Base-by-base conservation (phyloP, 2,888 invertebrate genomes). In the Thecophora atra region DNA sequence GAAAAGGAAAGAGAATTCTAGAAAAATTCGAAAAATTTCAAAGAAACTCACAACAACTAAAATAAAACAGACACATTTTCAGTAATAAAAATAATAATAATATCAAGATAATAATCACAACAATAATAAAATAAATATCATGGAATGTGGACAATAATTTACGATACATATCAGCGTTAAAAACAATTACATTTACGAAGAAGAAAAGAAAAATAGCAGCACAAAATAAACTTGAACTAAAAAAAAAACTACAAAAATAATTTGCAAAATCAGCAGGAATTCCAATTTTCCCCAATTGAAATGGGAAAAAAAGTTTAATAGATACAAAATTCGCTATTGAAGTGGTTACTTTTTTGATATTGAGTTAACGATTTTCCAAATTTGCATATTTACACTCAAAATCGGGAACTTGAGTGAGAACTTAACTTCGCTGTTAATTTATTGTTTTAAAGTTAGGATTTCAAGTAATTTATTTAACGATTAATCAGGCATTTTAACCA, bases 251-350 rank as follows among this genome's bases (percentile, higher is more conserved):
- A 15, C 30, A 11, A 15, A 37, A 19, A 72, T 75, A 77, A 77
- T 77, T 77, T n/a, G 77, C 76, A 76, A 77, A 74, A 78, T 77
- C 77, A 78, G 78, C 78, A 76, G 78, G 78, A 77, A 74, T 74
- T 76, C 77, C 76, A 68, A 78, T 78, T 77, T 76, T 26, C 71
- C 63, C 75, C 76, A 76, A 77, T 78, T 77, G 75, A 62, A 26
- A 15, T n/a, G 8, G 8, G 4, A 19, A 26, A 62, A 62, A 13
- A 24, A 62, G 5, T 58, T 58, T n/a, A 58, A 58, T n/a, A n/a
- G n/a, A 52, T 19, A 52, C 11, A 52, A 6, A 19, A 52, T 6
- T 52, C 19, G 19, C 19, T 8, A 6, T 52, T 52, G 11, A 52
- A 52, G 8, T 17, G 5, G 19, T 19, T 1, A 52, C 19, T 52